Evolutionary conservation across 1,140 invertebrate species (phyloP), one percentile per base, ranked within the genome.

Genomic region (Ceratitis capitata): DNA sequence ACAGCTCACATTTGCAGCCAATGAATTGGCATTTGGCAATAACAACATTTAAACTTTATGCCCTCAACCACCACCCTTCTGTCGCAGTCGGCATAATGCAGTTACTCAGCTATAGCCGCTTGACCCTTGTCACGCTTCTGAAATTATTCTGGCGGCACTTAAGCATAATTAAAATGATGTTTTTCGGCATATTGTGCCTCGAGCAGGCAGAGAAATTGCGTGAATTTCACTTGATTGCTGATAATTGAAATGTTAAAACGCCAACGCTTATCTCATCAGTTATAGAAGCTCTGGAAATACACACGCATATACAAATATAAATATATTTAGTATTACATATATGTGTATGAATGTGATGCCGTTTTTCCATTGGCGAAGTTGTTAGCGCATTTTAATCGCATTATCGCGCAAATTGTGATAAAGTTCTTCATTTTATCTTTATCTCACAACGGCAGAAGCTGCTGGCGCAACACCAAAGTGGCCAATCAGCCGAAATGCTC

Each of bases 171-270:
- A 78, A 78, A 78, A 45, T 45, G 42, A 26, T 78, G 69, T 78
- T 78, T 78, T 47, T 19, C n/a, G 42, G n/a, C 23, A 45, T 23
- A 23, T 78, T 61, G 26, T 29, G 23, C 7, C 9, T 12, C 39
- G 12, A 23, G 69, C 35, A 78, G n/a, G n/a, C 32, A 14, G 26
- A 45, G 39, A 47, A 78, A 78, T 78, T 78, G 69, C 69, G 69
- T 78, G 69, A 78, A 74, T 45, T 78, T 12, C 69, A 9, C 2
- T 61, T 6, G 7, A 1, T 29, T 26, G 3, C 69, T 78, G 69
- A 78, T 78, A 78, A 78, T 78, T 78, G 45, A 78, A 78, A 12
- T 78, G 39, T 78, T 5, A n/a, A 78, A 78, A 45, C 69, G 69
- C 69, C 23, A 78, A 45, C 69, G 39, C 45, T 78, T 78, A 78